Conservation (phyloP, 2,113 vertebrate species). For the Campylorhamphus procurvoides region DNA sequence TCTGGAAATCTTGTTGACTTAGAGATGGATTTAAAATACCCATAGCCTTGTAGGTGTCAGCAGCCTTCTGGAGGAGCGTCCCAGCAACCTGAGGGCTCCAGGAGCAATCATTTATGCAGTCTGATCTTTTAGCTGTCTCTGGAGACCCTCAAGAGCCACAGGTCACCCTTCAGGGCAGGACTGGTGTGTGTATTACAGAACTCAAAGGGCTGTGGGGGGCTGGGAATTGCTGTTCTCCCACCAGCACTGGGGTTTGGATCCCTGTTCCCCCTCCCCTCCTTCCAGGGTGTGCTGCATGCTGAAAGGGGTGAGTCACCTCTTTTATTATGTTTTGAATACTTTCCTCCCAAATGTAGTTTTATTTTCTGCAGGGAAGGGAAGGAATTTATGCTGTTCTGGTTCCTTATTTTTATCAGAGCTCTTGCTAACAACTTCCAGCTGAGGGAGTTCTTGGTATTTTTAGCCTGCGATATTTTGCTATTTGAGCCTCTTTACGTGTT, state of each 20-base stretch:
- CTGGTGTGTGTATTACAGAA: background rate
- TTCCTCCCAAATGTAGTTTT: constrained; percentile 33
- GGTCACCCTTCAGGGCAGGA: background rate
- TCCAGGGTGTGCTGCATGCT: background rate
- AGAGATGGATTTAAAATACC: background rate
- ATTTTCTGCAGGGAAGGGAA: constrained; percentile 43
- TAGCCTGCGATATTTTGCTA: constrained; percentile 28
- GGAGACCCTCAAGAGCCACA: background rate
- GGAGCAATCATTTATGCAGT: background rate
- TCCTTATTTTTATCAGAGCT: constrained; percentile 51
- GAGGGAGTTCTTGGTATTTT: constrained; percentile 63
- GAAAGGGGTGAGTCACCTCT: constrained; percentile 44
- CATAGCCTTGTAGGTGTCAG: background rate
- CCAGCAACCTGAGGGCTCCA: background rate
- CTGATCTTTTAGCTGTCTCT: background rate
- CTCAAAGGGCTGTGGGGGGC: background rate
- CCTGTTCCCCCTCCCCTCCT: background rate
- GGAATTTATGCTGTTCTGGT: constrained; percentile 33
- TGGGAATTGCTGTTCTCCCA: background rate
- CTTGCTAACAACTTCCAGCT: constrained; percentile 53
- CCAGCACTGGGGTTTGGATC: background rate
- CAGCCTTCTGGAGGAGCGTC: background rate
- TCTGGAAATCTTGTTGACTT: background rate
- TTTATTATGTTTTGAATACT: constrained; percentile 51
- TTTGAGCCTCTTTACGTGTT: constrained; percentile 30